phyloP scores from a whole-genome alignment of 1,140 invertebrate species.

The Homarus americanus region DNA sequence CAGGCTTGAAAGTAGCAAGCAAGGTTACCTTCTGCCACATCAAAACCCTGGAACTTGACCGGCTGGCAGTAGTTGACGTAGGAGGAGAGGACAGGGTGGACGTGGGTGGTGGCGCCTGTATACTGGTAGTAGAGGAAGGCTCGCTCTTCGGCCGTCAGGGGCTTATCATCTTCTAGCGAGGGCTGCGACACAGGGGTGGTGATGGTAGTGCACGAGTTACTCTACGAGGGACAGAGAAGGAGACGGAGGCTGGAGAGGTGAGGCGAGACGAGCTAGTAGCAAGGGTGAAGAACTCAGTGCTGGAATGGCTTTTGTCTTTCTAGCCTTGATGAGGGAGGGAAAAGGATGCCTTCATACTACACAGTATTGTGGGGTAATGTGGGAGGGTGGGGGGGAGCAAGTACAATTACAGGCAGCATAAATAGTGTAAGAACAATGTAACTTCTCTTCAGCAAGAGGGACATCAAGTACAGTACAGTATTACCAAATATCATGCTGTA shows the following conservation, averaged over 20 bases:
- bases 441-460: not conserved
- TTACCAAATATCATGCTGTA: not conserved
- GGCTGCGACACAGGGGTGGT: slow-evolving; percentile 74
- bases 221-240: slow-evolving; percentile 56
- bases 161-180: slow-evolving; percentile 77
- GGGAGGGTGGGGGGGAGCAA: no score
- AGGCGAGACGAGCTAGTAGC: slow-evolving; percentile 13
- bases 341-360: not conserved
- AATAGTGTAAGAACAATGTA: not conserved
- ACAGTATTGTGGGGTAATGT: not conserved
- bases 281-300: not conserved
- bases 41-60: slow-evolving; percentile 99
- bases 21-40: slow-evolving; percentile 92
- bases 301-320: slow-evolving; percentile 4
- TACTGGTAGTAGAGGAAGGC: slow-evolving; percentile 86
- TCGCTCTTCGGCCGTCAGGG: slow-evolving; percentile 82
- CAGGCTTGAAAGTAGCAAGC: not conserved
- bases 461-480: not conserved
- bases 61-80: slow-evolving; percentile 99
- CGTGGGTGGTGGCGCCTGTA: slow-evolving; percentile 98
- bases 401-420: not conserved
- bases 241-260: slow-evolving; percentile 59
- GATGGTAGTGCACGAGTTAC: slow-evolving; percentile 56
- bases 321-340: not conserved
- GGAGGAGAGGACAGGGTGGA: slow-evolving; percentile 98